phyloP scores from a whole-genome alignment of 2,797 vertebrate species.

The Leuciscus waleckii region DNA sequence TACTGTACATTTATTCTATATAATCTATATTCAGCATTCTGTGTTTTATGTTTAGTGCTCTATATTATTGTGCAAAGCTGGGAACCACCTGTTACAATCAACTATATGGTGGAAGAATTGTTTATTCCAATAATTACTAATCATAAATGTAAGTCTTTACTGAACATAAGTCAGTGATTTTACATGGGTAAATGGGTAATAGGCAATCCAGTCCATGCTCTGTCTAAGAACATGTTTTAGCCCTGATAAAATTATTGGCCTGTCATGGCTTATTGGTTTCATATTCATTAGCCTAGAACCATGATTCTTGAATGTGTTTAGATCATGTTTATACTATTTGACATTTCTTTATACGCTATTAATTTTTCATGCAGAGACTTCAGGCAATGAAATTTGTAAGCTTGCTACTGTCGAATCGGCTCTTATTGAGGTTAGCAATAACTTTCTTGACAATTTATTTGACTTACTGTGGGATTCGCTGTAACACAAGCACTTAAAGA shows the following conservation, averaged over 20 bases:
- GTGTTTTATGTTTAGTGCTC: no score
- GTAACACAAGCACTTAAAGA: not conserved
- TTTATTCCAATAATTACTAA: not conserved
- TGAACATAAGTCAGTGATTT: not conserved
- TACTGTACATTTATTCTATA: not conserved
- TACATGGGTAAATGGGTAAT: not conserved
- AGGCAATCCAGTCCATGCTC: not conserved
- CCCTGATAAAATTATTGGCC: not conserved
- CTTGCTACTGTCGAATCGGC: slow-evolving; percentile 14
- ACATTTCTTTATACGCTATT: slow-evolving; percentile 23
- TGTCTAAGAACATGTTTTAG: slow-evolving; percentile 13
- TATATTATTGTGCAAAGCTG: not conserved
- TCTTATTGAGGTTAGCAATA: slow-evolving; percentile 18
- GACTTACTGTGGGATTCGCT: not conserved
- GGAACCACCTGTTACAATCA: not conserved
- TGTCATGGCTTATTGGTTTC: slow-evolving; percentile 25
- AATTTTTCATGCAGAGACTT: slow-evolving; percentile 36
- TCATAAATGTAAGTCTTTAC: not conserved
- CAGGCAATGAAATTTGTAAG: slow-evolving; percentile 16
- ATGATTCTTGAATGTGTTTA: slow-evolving; percentile 2
- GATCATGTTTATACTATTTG: slow-evolving; percentile 40
- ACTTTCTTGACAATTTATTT: slow-evolving; percentile 28
- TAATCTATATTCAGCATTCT: not conserved
- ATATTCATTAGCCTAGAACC: slow-evolving; percentile 32
- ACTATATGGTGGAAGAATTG: not conserved